phyloP scores from a whole-genome alignment of 2,113 vertebrate genomes.

The Prinia subflava region DNA sequence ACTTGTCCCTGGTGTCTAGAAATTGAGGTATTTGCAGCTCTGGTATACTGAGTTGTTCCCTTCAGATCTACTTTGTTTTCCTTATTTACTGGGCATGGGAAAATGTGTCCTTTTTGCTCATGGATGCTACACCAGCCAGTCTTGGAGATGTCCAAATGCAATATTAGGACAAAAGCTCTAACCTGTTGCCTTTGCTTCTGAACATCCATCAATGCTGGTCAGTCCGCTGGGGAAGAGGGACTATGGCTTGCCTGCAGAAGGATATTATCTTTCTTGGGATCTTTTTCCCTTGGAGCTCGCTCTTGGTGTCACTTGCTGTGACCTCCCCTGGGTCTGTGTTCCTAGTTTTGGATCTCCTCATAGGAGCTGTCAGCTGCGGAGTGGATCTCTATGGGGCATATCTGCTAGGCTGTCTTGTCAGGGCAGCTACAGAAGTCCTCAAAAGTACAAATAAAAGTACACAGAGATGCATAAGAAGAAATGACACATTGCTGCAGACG shows the following conservation, averaged over 20 bases:
- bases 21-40: background rate
- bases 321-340: accelerated
- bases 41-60: background rate
- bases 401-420: background rate
- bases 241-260: background rate
- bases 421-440: background rate
- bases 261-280: accelerated
- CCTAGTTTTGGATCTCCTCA: background rate
- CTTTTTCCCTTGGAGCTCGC: background rate
- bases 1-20: background rate
- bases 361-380: background rate
- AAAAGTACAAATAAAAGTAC: background rate
- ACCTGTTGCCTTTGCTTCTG: background rate
- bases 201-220: background rate
- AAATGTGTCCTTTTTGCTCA: background rate
- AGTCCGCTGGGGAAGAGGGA: background rate
- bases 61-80: background rate
- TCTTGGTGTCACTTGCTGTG: background rate
- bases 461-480: background rate
- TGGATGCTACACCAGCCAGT: accelerated
- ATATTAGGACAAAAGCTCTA: background rate
- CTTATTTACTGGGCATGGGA: background rate
- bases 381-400: background rate
- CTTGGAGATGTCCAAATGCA: background rate
- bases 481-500: accelerated